These are phyloP conservation scores for Conomelus anceps DNA, from an alignment of 2,888 invertebrate species.

Conservation along the genomic window DNA sequence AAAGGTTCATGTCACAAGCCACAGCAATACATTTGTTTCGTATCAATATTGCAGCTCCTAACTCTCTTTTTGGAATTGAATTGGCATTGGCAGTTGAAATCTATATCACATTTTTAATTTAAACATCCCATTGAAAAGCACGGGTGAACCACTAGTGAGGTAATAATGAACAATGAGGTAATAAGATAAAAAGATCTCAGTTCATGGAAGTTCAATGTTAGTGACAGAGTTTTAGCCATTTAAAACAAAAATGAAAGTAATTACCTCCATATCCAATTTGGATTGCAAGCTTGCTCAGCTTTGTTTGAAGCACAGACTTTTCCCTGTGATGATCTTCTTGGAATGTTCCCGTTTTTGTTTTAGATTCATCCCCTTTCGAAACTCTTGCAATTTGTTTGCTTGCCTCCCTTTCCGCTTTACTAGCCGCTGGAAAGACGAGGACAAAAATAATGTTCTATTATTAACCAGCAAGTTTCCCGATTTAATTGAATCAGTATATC, in stretches of 20 bases:
- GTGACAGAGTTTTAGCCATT: neutral
- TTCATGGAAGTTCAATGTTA: too few relatives aligned
- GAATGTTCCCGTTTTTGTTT: neutral
- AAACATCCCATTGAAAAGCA: too few relatives aligned
- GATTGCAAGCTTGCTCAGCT: slow-evolving; percentile 57
- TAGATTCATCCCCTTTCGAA: slow-evolving; percentile 9
- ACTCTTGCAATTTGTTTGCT: slow-evolving; percentile 38
- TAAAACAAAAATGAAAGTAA: slow-evolving; percentile 13
- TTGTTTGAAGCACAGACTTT: slow-evolving; percentile 55
- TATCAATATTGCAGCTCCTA: too few relatives aligned
- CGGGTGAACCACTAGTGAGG: too few relatives aligned
- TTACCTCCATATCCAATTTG: slow-evolving; percentile 60
- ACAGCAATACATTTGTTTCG: too few relatives aligned
- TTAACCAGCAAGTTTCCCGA: neutral
- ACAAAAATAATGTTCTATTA: neutral
- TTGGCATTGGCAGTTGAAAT: too few relatives aligned
- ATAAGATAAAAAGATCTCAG: too few relatives aligned
- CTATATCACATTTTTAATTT: too few relatives aligned
- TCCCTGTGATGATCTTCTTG: slow-evolving; percentile 61
- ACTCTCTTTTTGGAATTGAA: too few relatives aligned
- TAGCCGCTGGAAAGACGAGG: neutral
- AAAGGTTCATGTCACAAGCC: too few relatives aligned
- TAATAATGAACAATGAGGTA: too few relatives aligned
- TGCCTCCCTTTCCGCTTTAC: neutral
- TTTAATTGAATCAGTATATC: too few relatives aligned